phyloP scores from a whole-genome alignment of 2,113 vertebrate species.

The Zosterops lateralis region DNA sequence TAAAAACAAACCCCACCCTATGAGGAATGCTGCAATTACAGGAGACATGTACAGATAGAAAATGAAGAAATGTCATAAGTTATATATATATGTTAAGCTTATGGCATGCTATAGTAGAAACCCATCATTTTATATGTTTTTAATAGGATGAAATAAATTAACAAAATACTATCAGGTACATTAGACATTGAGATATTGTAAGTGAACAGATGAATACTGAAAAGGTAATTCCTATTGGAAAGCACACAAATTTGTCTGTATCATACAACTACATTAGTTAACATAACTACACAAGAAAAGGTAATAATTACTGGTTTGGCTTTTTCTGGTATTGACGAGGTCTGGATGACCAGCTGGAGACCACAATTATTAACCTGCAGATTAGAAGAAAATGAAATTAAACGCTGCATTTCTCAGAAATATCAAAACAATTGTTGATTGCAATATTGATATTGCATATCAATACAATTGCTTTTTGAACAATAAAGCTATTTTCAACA shows the following conservation, averaged over 20 bases:
- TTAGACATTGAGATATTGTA: neutral
- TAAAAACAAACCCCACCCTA: rapidly evolving
- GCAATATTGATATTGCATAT: rapidly evolving
- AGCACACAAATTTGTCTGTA: neutral
- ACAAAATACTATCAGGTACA: neutral
- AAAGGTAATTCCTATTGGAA: neutral
- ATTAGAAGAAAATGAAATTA: neutral
- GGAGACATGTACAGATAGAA: neutral
- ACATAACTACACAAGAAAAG: neutral
- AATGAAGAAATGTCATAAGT: neutral
- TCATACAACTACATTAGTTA: neutral
- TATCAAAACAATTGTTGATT: neutral
- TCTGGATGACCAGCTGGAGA: conserved; percentile 80
- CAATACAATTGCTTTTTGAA: neutral
- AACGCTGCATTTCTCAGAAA: neutral
- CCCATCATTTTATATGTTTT: neutral
- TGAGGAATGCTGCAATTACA: neutral
- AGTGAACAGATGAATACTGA: neutral
- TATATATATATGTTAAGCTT: neutral
- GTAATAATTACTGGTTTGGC: conserved; percentile 71
- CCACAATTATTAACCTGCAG: conserved; percentile 70
- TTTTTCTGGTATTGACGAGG: conserved; percentile 73
- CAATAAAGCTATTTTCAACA: neutral
- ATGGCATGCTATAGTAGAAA: neutral
- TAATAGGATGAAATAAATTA: neutral